phyloP scores from a whole-genome alignment of 2,797 vertebrate genomes.

The Hybognathus amarus region DNA sequence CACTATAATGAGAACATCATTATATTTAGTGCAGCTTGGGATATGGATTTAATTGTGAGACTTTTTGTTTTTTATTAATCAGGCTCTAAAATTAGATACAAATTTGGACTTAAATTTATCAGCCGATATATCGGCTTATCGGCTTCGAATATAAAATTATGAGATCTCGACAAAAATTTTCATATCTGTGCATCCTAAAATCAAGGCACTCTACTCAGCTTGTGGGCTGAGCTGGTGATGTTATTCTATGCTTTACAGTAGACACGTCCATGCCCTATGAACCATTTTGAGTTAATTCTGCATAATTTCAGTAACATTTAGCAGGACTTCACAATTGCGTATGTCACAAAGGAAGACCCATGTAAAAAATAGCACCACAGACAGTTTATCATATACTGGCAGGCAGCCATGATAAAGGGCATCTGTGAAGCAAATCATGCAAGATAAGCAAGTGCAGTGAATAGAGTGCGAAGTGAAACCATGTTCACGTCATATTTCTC shows the following conservation, averaged over 20 bases:
- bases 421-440: conserved; percentile 32
- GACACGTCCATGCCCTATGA: not conserved
- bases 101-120: too few species aligned
- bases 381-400: not conserved
- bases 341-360: conserved; percentile 6
- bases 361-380: conserved; percentile 15
- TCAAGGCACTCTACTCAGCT: too few species aligned
- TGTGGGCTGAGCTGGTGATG: too few species aligned
- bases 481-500: not conserved
- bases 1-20: too few species aligned
- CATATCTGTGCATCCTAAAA: too few species aligned
- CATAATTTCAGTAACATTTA: not conserved
- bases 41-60: too few species aligned
- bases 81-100: too few species aligned
- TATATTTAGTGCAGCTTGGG: too few species aligned
- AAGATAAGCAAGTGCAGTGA: conserved; percentile 9
- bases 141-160: too few species aligned
- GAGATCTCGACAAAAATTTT: too few species aligned
- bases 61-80: too few species aligned
- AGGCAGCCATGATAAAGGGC: conserved; percentile 2
- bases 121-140: too few species aligned
- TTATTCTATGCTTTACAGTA: not conserved
- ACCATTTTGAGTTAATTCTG: conserved; percentile 7
- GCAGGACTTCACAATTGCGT: conserved; percentile 15
- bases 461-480: conserved; percentile 19